Percentiles rank a stretch among this genome's conserved stretches.
Evolutionary conservation across 2,113 vertebrate genomes (phyloP).

Genomic region (Calyptomena viridis): DNA sequence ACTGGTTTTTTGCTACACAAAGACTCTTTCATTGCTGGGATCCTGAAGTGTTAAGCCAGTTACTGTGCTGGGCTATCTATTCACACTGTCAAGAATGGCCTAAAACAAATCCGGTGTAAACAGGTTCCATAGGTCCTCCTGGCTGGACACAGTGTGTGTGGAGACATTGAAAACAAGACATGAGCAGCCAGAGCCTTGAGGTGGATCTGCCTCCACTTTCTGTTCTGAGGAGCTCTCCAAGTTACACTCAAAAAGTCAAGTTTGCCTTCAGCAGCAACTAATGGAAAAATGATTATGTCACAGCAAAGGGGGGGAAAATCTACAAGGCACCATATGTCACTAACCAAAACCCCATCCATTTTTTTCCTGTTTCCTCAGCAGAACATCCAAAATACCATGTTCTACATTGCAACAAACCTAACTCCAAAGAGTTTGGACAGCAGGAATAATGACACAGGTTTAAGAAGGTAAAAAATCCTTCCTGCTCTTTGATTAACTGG

Average conservation of each 20-base stretch:
- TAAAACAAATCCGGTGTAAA: background rate
- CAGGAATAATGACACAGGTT: constrained; percentile 76
- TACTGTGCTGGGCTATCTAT: background rate
- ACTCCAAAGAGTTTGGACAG: constrained; percentile 70
- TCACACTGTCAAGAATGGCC: background rate
- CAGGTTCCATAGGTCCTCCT: background rate
- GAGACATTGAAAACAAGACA: background rate
- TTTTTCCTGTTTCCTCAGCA: constrained; percentile 47
- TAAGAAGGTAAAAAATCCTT: constrained; percentile 76
- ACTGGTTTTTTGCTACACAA: background rate
- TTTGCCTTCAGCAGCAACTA: background rate
- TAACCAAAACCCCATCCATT: constrained; percentile 56
- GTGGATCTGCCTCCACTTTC: background rate
- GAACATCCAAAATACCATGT: constrained; percentile 56
- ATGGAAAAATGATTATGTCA: constrained; percentile 59
- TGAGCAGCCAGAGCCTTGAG: background rate
- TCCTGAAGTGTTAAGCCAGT: background rate
- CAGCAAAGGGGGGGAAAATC: constrained; percentile 44
- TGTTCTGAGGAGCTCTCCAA: background rate
- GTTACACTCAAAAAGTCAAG: background rate
- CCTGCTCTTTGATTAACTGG: constrained; percentile 81
- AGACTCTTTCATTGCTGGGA: background rate
- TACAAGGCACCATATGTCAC: constrained; percentile 35
- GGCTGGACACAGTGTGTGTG: background rate
- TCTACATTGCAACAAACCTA: constrained; percentile 56